A percentile compares a stretch with the other conserved stretches of the same genome.
phyloP scores from a whole-genome alignment of 2,888 invertebrate species.

The Cosmorhoe ocellata region DNA sequence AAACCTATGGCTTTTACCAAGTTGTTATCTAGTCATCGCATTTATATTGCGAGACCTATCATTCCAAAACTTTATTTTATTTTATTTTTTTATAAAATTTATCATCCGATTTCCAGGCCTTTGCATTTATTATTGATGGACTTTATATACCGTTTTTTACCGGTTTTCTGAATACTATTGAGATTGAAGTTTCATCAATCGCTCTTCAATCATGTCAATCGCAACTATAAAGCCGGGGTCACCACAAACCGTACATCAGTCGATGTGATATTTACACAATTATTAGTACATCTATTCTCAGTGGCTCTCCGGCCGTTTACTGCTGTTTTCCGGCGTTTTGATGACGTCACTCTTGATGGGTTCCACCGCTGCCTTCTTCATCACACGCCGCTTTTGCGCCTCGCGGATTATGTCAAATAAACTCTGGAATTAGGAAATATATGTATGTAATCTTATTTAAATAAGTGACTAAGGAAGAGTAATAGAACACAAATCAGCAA shows the following conservation, averaged over 20 bases:
- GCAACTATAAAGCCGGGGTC: background rate
- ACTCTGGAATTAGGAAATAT: slow-evolving; percentile 66
- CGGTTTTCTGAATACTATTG: background rate
- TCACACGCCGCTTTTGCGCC: slow-evolving; percentile 67
- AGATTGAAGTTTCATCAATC: background rate
- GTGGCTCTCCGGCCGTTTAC: slow-evolving; percentile 67
- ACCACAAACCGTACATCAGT: slow-evolving; percentile 13
- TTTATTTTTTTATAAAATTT: too few species aligned
- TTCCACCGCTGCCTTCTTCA: slow-evolving; percentile 62
- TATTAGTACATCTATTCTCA: slow-evolving; percentile 47
- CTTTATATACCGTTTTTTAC: too few species aligned
- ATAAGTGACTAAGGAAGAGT: too few species aligned
- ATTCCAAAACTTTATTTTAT: too few species aligned
- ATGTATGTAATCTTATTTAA: too few species aligned
- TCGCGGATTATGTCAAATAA: slow-evolving; percentile 74
- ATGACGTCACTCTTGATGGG: slow-evolving; percentile 51
- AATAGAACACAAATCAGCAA: too few species aligned
- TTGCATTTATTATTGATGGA: too few species aligned
- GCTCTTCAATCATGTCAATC: slow-evolving; percentile 6
- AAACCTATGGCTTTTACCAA: too few species aligned
- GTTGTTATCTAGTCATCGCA: too few species aligned
- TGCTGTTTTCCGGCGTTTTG: slow-evolving; percentile 53
- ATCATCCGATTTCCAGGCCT: too few species aligned
- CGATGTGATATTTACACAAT: slow-evolving; percentile 26
- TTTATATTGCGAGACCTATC: too few species aligned